Percentiles rank a stretch among this genome's conserved stretches.
These are phyloP conservation scores for Scaptodrosophila latifasciaeformis DNA, from an alignment of 2,888 invertebrate genomes.

Conservation along the genomic window DNA sequence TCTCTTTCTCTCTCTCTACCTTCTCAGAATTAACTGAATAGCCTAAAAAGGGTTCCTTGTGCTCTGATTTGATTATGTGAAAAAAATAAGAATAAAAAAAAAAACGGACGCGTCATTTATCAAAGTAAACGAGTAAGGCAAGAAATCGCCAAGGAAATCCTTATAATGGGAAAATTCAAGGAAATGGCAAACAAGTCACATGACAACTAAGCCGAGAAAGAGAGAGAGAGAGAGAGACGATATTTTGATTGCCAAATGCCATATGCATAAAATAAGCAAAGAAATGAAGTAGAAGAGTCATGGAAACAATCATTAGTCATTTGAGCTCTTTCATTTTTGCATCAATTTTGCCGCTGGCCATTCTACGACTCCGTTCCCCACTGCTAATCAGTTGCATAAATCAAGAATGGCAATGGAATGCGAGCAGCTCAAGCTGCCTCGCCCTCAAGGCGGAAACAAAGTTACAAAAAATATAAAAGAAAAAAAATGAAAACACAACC, in stretches of 20 bases:
- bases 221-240: too few relatives aligned
- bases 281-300: not conserved
- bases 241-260: too few relatives aligned
- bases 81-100: too few relatives aligned
- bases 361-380: too few relatives aligned
- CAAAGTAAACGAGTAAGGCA: not conserved
- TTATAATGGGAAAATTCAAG: not conserved
- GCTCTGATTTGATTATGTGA: conserved; percentile 58
- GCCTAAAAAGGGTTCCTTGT: conserved; percentile 47
- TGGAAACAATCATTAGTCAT: conserved; percentile 55
- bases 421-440: not conserved
- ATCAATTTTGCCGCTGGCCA: conserved; percentile 39
- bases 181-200: conserved; percentile 38
- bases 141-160: too few relatives aligned
- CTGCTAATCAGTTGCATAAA: conserved; percentile 66
- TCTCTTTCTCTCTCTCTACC: conserved; percentile 6
- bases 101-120: conserved; percentile 3
- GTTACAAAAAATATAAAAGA: not conserved
- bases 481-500: too few relatives aligned
- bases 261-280: conserved; percentile 16
- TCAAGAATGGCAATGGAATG: conserved; percentile 50
- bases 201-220: conserved; percentile 16
- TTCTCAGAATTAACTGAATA: conserved; percentile 46
- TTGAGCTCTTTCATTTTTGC: conserved; percentile 50
- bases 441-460: not conserved